Evolutionary conservation across 1,140 invertebrate species (phyloP), one percentile per base, ranked within the genome.

Genomic region (Drosophila parvula): DNA sequence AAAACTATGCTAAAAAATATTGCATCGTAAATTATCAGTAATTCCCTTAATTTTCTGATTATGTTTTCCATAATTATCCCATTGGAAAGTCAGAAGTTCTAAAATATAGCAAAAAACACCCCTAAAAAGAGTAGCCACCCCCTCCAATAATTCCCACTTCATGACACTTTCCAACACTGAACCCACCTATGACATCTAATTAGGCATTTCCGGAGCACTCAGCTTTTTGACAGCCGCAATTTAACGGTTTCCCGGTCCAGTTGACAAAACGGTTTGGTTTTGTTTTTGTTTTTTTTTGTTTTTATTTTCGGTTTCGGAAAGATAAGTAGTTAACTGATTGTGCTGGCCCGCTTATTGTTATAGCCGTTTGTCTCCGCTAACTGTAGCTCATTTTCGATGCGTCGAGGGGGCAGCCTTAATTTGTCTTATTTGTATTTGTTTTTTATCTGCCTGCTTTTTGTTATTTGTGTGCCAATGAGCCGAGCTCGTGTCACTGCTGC

Each of bases 331-430:
- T 85, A 85, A 74, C 82, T 51, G 60, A 53, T 65, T 63, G 64
- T 56, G 34, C 34, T 70, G 41, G n/a, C 12, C 65, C 30, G 67
- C 32, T 69, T 69, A 40, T 47, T 34, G 40, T 16, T 50, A 41
- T 50, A 47, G 57, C 58, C 71, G 53, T 43, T 76, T 65, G 22
- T 63, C 40, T 30, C 36, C 32, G 57, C 77, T 79, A 83, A 80
- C 80, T 86, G 82, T 79, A 71, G 82, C 82, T 86, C 82, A 86
- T 86, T 86, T 68, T 30, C 58, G 78, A 86, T 79, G 82, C 82
- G 70, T 81, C 78, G 65, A 70, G 32, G 78, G 68, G 74, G 63
- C 74, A 77, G 73, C 76, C 82, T 79, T 79, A 86, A 86, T 79
- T 79, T 82, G 82, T 86, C 65, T 79, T 48, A 48, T 61, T 40